Conservation (phyloP, 2,797 vertebrate genomes). For the Phylloscopus collybita region DNA sequence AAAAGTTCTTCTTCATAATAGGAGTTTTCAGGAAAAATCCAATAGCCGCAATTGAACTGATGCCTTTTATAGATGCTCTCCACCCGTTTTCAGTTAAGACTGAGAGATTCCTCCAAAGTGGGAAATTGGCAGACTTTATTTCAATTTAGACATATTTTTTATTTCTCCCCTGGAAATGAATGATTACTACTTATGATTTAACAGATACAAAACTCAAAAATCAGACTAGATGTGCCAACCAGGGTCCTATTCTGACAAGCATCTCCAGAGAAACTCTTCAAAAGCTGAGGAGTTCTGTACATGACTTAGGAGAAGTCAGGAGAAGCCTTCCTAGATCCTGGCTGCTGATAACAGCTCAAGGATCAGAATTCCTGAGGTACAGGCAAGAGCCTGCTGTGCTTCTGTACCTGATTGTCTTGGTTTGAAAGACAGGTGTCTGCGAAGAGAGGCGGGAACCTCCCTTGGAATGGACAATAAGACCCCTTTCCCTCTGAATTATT, state of each 20-base stretch:
- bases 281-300: background rate
- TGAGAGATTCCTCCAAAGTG: background rate
- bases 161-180: background rate
- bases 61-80: background rate
- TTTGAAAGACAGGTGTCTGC: background rate
- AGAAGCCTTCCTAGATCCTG: background rate
- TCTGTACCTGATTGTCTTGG: no score
- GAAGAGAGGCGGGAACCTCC: rapidly evolving
- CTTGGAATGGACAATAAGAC: background rate
- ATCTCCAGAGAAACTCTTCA: background rate
- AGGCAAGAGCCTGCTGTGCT: background rate
- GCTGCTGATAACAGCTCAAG: background rate
- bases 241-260: background rate
- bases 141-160: background rate
- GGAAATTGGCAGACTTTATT: background rate
- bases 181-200: background rate
- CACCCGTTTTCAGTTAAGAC: background rate
- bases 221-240: background rate
- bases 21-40: background rate
- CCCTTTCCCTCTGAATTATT: background rate
- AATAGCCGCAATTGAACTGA: background rate
- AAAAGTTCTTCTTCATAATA: background rate
- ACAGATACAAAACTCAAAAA: background rate
- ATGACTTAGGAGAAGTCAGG: background rate
- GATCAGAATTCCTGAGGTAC: background rate